Evolutionary conservation across 2,888 invertebrate genomes (phyloP).

Genomic region (Uloborus plumipes): DNA sequence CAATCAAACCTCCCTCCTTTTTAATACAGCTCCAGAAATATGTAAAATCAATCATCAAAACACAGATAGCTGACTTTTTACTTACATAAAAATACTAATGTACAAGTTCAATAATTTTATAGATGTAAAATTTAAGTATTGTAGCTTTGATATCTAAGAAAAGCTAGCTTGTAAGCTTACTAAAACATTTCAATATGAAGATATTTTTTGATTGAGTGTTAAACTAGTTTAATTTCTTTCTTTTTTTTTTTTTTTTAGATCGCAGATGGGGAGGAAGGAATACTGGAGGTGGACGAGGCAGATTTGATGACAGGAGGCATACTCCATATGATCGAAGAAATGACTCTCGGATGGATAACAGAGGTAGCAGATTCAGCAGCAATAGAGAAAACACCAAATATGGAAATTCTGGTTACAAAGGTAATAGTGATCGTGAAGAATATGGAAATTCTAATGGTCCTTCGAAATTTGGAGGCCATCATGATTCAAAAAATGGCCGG

Average conservation of each 20-base stretch:
- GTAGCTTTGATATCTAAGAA: too few relatives aligned
- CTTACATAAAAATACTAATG: too few relatives aligned
- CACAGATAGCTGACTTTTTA: too few relatives aligned
- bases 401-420: constrained; percentile 6
- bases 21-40: too few relatives aligned
- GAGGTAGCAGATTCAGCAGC: neutral
- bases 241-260: constrained; percentile 6
- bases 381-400: constrained; percentile 7
- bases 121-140: too few relatives aligned
- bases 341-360: neutral
- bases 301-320: constrained; percentile 9
- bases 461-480: constrained; percentile 28
- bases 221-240: too few relatives aligned
- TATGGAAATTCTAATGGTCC: constrained; percentile 8
- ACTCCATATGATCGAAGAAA: constrained; percentile 7
- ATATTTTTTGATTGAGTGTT: too few relatives aligned
- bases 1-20: too few relatives aligned
- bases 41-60: too few relatives aligned
- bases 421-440: constrained; percentile 25
- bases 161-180: too few relatives aligned
- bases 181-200: too few relatives aligned
- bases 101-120: too few relatives aligned
- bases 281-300: neutral
- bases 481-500: neutral
- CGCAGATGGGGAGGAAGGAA: constrained; percentile 40